Percentiles rank a stretch among this genome's conserved stretches.
Conservation (phyloP, 2,113 vertebrate species). For the Equus quagga region DNA sequence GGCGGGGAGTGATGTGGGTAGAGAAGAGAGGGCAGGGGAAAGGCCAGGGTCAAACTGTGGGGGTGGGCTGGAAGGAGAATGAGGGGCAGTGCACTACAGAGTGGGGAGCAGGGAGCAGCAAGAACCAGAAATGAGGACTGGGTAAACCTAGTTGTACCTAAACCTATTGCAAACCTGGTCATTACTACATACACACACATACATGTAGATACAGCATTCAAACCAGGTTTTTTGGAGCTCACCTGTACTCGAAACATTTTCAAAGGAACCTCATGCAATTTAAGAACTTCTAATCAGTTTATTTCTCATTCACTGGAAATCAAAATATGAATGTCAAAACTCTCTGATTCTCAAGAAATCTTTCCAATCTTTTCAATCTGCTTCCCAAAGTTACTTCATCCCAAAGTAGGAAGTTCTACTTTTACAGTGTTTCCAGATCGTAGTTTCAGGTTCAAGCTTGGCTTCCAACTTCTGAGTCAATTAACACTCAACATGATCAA, state of each 20-base stretch:
- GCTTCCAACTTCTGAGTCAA: constrained; percentile 29
- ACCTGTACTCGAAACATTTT: neutral
- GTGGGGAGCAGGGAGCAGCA: neutral
- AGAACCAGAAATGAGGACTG: neutral
- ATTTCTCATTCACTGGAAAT: constrained; percentile 30
- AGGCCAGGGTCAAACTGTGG: neutral
- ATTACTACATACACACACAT: neutral
- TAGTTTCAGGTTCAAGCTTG: neutral
- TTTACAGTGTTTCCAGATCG: constrained; percentile 1
- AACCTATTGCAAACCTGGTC: neutral
- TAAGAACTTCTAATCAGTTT: constrained; percentile 43
- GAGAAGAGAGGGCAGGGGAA: neutral
- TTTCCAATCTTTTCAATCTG: neutral
- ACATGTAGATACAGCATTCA: neutral
- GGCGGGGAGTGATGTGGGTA: neutral
- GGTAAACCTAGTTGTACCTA: neutral
- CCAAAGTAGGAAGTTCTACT: neutral
- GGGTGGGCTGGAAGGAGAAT: neutral
- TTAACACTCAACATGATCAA: neutral
- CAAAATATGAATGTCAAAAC: constrained; percentile 26
- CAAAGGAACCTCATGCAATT: constrained; percentile 8
- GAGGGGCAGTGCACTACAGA: neutral
- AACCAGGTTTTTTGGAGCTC: neutral
- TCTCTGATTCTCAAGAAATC: constrained; percentile 7
- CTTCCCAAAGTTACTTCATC: constrained; percentile 32